phyloP scores from a whole-genome alignment of 2,888 invertebrate species.

The Oligia strigilis region DNA sequence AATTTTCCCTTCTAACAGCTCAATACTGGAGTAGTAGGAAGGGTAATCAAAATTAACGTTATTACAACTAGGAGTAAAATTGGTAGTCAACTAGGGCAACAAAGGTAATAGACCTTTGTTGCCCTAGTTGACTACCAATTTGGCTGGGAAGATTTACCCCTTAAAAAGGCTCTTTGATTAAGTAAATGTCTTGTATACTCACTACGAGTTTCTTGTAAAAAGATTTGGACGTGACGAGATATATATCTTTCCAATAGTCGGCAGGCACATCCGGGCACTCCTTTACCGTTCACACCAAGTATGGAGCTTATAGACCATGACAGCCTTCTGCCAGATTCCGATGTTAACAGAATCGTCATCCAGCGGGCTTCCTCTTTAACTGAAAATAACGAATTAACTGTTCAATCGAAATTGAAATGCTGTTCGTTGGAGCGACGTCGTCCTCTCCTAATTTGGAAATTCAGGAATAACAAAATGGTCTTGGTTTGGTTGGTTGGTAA shows the following conservation, averaged over 20 bases:
- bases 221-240: constrained; percentile 43
- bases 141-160: neutral
- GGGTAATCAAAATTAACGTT: no score
- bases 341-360: constrained; percentile 62
- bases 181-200: neutral
- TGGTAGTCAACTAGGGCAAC: no score
- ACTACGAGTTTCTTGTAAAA: constrained; percentile 56
- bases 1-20: no score
- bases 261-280: constrained; percentile 78
- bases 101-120: no score
- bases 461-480: neutral
- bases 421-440: neutral
- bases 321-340: constrained; percentile 60
- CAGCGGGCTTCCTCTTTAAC: constrained; percentile 55
- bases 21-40: no score
- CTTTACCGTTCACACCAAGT: constrained; percentile 67
- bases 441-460: neutral
- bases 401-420: neutral
- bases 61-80: no score
- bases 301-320: constrained; percentile 72
- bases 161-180: neutral
- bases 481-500: no score
- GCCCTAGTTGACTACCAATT: no score
- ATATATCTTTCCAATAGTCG: constrained; percentile 76
- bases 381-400: constrained; percentile 18